Evolutionary conservation across 2,113 vertebrate genomes (phyloP).

Genomic region (Lutjanus erythropterus): DNA sequence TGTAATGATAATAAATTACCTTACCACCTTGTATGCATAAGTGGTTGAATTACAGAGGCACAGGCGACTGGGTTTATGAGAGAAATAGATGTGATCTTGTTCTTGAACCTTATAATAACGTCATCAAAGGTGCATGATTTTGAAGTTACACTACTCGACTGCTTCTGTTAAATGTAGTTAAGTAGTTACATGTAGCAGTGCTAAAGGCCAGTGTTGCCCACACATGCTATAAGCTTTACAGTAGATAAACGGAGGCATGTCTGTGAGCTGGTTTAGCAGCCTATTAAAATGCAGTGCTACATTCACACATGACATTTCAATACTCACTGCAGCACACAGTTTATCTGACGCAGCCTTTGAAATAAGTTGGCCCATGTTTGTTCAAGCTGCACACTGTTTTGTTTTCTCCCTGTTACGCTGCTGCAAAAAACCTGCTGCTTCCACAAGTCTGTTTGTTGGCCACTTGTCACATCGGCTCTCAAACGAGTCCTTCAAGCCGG

Average conservation of each 20-base stretch:
- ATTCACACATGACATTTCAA: not conserved
- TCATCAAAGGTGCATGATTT: too few relatives aligned
- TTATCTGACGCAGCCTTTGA: not conserved
- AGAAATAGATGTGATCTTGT: too few relatives aligned
- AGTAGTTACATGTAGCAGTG: too few relatives aligned
- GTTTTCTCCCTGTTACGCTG: not conserved
- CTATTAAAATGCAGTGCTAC: not conserved
- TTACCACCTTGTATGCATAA: too few relatives aligned
- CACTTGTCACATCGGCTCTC: constrained; percentile 25
- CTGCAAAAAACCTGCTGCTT: not conserved
- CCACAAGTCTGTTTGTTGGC: constrained; percentile 16
- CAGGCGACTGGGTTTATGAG: too few relatives aligned
- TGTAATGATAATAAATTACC: too few relatives aligned
- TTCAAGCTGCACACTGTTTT: constrained; percentile 10
- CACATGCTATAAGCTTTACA: too few relatives aligned
- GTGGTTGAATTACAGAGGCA: too few relatives aligned
- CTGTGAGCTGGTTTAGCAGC: not conserved
- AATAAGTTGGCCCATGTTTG: not conserved
- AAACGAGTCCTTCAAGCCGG: not conserved
- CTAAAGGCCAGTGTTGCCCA: too few relatives aligned
- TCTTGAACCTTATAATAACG: too few relatives aligned
- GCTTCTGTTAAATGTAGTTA: not conserved
- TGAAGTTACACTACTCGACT: too few relatives aligned
- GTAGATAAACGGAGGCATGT: not conserved
- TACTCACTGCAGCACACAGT: not conserved